Evolutionary conservation across 2,888 invertebrate genomes (phyloP).

Genomic region (Pyrrhia umbra): DNA sequence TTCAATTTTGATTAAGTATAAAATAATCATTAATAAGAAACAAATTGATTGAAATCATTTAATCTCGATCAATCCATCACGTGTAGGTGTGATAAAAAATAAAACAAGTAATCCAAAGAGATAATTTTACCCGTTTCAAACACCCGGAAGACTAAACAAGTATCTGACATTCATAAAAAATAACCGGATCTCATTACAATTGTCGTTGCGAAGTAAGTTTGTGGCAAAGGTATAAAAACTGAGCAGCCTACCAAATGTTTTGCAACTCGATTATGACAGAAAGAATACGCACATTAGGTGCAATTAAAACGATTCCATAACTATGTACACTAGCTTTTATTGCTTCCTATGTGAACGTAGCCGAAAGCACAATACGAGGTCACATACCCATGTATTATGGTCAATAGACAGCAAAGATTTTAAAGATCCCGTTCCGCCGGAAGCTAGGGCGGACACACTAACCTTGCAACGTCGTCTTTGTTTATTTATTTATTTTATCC

Average conservation of each 20-base stretch:
- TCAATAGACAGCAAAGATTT: constrained; percentile 58
- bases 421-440: constrained; percentile 73
- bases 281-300: constrained; percentile 53
- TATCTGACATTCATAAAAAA: constrained; percentile 54
- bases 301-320: constrained; percentile 61
- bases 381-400: constrained; percentile 61
- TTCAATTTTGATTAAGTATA: neutral
- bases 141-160: constrained; percentile 63
- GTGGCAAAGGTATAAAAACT: constrained; percentile 32
- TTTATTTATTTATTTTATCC: constrained; percentile 65
- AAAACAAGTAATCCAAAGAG: constrained; percentile 22
- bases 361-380: constrained; percentile 68
- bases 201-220: constrained; percentile 46
- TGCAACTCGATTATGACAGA: constrained; percentile 41
- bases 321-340: constrained; percentile 53
- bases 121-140: constrained; percentile 35
- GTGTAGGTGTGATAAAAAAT: constrained; percentile 4
- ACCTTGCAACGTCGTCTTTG: constrained; percentile 74
- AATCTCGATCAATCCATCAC: neutral
- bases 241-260: constrained; percentile 44
- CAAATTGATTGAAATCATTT: constrained; percentile 7
- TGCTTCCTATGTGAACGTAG: constrained; percentile 64
- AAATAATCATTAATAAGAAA: neutral
- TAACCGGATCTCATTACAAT: constrained; percentile 65
- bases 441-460: constrained; percentile 69